These are phyloP conservation scores for Spilosoma lubricipeda DNA, from an alignment of 2,888 invertebrate species.

Conservation along the genomic window DNA sequence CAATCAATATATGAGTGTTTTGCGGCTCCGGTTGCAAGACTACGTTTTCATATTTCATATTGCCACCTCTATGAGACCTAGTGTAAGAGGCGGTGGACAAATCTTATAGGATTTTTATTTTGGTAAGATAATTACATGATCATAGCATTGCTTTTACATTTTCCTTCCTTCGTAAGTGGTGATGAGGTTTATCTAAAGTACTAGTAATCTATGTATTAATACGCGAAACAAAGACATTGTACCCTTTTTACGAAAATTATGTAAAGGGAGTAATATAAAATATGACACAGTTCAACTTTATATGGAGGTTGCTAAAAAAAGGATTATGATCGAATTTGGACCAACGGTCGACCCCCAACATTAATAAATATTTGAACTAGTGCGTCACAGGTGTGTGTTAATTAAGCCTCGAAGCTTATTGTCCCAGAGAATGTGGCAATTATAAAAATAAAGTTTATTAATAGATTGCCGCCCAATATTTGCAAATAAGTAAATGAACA, in stretches of 20 bases:
- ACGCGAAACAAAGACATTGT: no score
- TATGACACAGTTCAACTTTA: no score
- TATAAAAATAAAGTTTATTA: not conserved
- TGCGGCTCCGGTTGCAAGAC: constrained; percentile 44
- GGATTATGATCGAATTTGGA: no score
- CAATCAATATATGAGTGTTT: constrained; percentile 71
- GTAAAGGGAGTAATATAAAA: no score
- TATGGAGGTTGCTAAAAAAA: no score
- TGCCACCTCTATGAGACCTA: constrained; percentile 58
- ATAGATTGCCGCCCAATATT: not conserved
- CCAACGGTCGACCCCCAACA: no score
- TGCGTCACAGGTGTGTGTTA: not conserved
- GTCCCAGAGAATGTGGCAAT: not conserved
- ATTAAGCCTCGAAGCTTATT: not conserved
- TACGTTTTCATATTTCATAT: constrained; percentile 73
- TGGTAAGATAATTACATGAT: not conserved
- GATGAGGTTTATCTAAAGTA: not conserved
- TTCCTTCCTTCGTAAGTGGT: not conserved
- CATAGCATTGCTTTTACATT: not conserved
- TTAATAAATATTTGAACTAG: not conserved
- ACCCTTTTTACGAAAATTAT: no score
- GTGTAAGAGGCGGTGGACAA: constrained; percentile 46
- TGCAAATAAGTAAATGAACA: no score
- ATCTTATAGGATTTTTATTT: not conserved
- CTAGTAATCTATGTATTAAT: not conserved